Conservation (phyloP, 2,113 vertebrate species). For the Macquaria australasica region DNA sequence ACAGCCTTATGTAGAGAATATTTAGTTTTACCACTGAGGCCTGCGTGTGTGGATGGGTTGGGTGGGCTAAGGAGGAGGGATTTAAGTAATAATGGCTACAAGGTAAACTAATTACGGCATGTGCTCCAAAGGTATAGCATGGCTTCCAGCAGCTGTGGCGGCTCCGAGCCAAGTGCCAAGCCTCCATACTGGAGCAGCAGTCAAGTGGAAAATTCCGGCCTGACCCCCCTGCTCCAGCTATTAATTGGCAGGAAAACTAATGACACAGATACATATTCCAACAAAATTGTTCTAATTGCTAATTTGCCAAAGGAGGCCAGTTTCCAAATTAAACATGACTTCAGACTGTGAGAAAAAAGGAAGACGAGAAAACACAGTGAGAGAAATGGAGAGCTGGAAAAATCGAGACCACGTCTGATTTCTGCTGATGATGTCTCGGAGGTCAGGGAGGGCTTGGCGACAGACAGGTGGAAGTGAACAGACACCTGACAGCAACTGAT, state of each 20-base stretch:
- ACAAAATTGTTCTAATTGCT: slow-evolving; percentile 99
- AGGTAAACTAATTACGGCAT: slow-evolving; percentile 97
- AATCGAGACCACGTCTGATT: slow-evolving; percentile 81
- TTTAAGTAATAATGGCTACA: slow-evolving; percentile 96
- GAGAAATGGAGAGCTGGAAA: slow-evolving; percentile 30
- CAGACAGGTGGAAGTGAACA: background rate
- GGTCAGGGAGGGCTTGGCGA: slow-evolving; percentile 8
- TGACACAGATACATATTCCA: slow-evolving; percentile 99
- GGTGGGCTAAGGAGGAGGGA: slow-evolving; percentile 81
- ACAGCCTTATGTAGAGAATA: slow-evolving; percentile 10
- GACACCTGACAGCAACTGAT: slow-evolving; percentile 16
- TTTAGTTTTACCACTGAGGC: slow-evolving; percentile 13
- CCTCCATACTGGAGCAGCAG: slow-evolving; percentile 89
- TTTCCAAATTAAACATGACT: slow-evolving; percentile 97
- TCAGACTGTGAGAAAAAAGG: slow-evolving; percentile 83
- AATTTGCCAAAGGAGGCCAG: slow-evolving; percentile 95
- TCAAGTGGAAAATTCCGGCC: slow-evolving; percentile 95
- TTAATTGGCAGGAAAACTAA: slow-evolving; percentile 98
- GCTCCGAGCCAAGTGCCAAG: slow-evolving; percentile 89
- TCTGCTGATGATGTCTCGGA: slow-evolving; percentile 72
- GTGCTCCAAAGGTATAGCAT: slow-evolving; percentile 90
- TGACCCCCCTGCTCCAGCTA: slow-evolving; percentile 92
- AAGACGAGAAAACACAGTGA: slow-evolving; percentile 45
- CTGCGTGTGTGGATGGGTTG: slow-evolving; percentile 6
- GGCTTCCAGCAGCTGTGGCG: slow-evolving; percentile 89